Conservation (phyloP, 2,797 vertebrate genomes). For the Amphiprion clarkii region DNA sequence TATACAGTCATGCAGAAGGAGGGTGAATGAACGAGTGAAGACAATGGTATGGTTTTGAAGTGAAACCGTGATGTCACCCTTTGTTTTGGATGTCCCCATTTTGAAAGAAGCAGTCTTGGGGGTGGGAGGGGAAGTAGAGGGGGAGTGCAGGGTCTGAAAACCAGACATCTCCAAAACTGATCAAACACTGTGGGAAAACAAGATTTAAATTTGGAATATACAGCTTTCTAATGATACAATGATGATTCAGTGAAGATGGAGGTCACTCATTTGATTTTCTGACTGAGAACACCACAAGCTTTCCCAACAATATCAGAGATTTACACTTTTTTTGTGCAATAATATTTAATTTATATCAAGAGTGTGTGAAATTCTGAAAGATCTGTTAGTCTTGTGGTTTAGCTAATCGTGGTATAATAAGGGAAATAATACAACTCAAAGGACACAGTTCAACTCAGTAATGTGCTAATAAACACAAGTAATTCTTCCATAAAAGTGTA, state of each 20-base stretch:
- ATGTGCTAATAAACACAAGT: background rate
- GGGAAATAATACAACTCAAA: background rate
- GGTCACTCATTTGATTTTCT: background rate
- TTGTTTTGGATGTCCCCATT: slow-evolving; percentile 4
- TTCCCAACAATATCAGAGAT: background rate
- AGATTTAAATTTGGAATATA: background rate
- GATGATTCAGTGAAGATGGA: too few species aligned
- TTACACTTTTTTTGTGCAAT: rapidly evolving
- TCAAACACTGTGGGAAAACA: background rate
- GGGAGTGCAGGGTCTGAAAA: background rate
- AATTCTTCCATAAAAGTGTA: background rate
- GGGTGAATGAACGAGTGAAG: background rate
- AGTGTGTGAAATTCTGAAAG: background rate
- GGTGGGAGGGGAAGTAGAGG: background rate
- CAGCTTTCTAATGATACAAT: background rate
- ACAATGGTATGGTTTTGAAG: background rate
- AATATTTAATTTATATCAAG: background rate
- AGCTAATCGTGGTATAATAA: background rate
- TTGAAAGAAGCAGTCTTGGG: background rate
- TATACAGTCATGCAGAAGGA: background rate
- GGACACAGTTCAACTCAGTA: background rate
- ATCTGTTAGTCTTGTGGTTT: background rate
- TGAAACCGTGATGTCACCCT: slow-evolving; percentile 18
- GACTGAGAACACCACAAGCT: background rate
- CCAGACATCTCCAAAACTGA: background rate